These are phyloP conservation scores for Aleiodes sp. DNA, from an alignment of 1,140 invertebrate species.

Conservation along the genomic window DNA sequence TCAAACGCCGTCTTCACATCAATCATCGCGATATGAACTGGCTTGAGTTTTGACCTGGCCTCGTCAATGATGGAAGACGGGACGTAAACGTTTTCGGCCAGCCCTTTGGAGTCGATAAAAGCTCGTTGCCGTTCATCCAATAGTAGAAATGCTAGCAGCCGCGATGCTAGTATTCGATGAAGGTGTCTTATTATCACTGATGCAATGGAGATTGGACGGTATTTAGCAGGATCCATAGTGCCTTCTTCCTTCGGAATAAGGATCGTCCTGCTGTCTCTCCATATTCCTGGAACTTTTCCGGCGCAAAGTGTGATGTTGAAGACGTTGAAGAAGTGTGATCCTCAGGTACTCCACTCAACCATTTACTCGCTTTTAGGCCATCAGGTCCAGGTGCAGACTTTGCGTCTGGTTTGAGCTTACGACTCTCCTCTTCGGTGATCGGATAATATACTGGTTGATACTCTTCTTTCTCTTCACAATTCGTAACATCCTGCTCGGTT, in stretches of 20 bases:
- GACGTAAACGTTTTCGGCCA: constrained; percentile 11
- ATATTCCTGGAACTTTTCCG: not conserved
- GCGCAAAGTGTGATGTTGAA: constrained; percentile 14
- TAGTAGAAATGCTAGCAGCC: not conserved
- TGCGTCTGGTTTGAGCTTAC: not conserved
- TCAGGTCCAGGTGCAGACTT: constrained; percentile 23
- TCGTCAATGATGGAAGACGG: not conserved
- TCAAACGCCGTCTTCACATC: constrained; percentile 57
- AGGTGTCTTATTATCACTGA: constrained; percentile 26
- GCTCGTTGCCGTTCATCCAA: constrained; percentile 20
- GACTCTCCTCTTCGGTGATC: not conserved
- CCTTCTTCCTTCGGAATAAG: constrained; percentile 29
- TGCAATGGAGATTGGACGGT: constrained; percentile 31
- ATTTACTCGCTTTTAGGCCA: not conserved
- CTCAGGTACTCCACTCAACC: not conserved
- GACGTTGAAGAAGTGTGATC: not conserved
- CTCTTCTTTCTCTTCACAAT: not conserved
- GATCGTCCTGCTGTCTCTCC: constrained; percentile 22
- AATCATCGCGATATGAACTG: constrained; percentile 27
- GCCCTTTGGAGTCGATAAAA: constrained; percentile 23
- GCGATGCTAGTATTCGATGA: constrained; percentile 27
- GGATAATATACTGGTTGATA: too few species aligned
- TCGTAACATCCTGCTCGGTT: not conserved
- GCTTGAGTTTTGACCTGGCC: not conserved
- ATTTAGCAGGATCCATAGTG: constrained; percentile 11